These are phyloP conservation scores for Champsocephalus gunnari DNA, from an alignment of 2,797 vertebrate genomes.

Conservation along the genomic window DNA sequence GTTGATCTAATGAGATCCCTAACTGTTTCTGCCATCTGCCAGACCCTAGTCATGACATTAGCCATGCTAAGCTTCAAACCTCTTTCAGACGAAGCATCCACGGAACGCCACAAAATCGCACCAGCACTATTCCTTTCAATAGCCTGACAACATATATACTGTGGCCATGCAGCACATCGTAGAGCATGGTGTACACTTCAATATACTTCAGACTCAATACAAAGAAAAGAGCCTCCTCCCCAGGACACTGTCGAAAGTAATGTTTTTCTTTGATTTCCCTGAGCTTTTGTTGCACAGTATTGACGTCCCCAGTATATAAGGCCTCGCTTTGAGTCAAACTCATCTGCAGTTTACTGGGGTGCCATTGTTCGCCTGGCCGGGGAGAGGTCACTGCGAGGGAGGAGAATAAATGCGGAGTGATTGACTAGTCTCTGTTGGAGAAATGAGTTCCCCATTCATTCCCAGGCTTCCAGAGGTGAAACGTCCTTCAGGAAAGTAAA, in stretches of 20 bases:
- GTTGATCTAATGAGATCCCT: slow-evolving; percentile 90
- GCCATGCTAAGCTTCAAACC: slow-evolving; percentile 77
- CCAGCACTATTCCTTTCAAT: slow-evolving; percentile 17
- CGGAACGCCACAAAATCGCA: slow-evolving; percentile 29
- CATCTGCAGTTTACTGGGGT: slow-evolving; percentile 74
- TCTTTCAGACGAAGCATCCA: slow-evolving; percentile 68
- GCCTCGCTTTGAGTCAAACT: slow-evolving; percentile 75
- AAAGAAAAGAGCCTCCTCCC: slow-evolving; percentile 17
- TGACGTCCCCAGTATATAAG: slow-evolving; percentile 59
- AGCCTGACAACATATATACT: slow-evolving; percentile 19
- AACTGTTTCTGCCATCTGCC: slow-evolving; percentile 90
- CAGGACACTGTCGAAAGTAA: slow-evolving; percentile 37
- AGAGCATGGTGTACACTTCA: slow-evolving; percentile 25
- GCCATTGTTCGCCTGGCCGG: slow-evolving; percentile 73
- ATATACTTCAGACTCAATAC: slow-evolving; percentile 19
- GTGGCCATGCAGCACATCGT: slow-evolving; percentile 10
- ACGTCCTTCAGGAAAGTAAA: slow-evolving; percentile 84
- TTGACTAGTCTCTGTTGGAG: slow-evolving; percentile 82
- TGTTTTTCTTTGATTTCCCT: slow-evolving; percentile 63
- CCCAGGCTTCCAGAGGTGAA: slow-evolving; percentile 79
- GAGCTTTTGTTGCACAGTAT: slow-evolving; percentile 73
- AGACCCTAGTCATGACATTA: slow-evolving; percentile 87
- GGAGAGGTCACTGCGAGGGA: slow-evolving; percentile 76
- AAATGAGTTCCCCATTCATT: slow-evolving; percentile 79
- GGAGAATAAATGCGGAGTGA: slow-evolving; percentile 81